phyloP scores from a whole-genome alignment of 2,888 invertebrate genomes.

The Drosophila yooni region DNA sequence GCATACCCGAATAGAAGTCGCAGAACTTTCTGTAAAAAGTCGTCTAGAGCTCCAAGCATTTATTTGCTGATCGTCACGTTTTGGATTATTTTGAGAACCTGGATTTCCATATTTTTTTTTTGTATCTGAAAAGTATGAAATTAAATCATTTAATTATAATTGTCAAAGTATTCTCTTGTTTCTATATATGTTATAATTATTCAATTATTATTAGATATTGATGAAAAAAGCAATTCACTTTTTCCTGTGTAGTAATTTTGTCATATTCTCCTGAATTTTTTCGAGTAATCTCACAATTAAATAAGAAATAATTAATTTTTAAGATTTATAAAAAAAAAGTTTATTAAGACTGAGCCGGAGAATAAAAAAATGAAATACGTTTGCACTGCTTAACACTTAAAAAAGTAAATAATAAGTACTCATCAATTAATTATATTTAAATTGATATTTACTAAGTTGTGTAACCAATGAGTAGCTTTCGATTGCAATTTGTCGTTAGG shows the following conservation, averaged over 20 bases:
- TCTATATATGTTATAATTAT: neutral
- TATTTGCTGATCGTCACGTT: slow-evolving; percentile 76
- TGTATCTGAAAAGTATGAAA: slow-evolving; percentile 56
- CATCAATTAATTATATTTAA: neutral
- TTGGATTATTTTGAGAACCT: slow-evolving; percentile 66
- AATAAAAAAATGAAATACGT: neutral
- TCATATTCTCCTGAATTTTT: neutral
- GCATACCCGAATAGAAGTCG: slow-evolving; percentile 62
- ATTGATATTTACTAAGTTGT: neutral
- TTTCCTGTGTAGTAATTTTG: neutral
- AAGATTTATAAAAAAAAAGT: neutral
- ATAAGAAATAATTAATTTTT: neutral
- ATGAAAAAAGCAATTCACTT: neutral
- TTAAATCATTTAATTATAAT: neutral
- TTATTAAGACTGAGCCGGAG: neutral
- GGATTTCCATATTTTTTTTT: slow-evolving; percentile 78
- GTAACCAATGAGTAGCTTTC: neutral
- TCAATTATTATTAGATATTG: neutral
- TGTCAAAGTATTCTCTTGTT: neutral
- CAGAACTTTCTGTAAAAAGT: slow-evolving; percentile 57
- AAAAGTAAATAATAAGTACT: neutral
- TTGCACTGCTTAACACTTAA: neutral
- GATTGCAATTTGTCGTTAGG: neutral
- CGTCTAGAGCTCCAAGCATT: slow-evolving; percentile 77
- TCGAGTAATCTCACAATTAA: neutral